Conservation (phyloP, 2,797 vertebrate genomes). For the Anabas testudineus region DNA sequence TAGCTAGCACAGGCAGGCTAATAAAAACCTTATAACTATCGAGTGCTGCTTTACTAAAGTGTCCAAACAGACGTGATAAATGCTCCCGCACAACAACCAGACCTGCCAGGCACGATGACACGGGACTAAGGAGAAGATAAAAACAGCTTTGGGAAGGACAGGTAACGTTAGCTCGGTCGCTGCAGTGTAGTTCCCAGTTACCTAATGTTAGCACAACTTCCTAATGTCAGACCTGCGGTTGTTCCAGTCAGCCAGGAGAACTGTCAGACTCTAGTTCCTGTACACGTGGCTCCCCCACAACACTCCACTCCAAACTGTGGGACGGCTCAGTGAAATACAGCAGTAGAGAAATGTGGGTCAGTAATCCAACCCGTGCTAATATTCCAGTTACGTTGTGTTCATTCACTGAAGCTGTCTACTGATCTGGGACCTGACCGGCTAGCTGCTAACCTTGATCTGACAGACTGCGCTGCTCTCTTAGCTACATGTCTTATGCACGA, state of each 20-base stretch:
- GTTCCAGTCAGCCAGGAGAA: conserved; percentile 10
- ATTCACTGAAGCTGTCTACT: not conserved
- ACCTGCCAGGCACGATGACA: not conserved
- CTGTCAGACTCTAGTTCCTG: conserved; percentile 69
- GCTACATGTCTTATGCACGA: accelerated
- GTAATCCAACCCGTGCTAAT: too few species aligned
- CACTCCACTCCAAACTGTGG: not conserved
- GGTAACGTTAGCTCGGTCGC: not conserved
- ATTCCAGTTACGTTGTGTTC: not conserved
- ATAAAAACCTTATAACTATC: not conserved
- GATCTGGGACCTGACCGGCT: not conserved
- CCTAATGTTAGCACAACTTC: conserved; percentile 37
- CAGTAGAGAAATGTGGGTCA: accelerated
- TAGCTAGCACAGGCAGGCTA: conserved; percentile 20
- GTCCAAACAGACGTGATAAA: not conserved
- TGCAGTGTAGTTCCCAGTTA: not conserved
- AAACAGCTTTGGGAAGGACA: not conserved
- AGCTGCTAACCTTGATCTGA: not conserved
- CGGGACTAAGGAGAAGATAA: not conserved
- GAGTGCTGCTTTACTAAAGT: accelerated
- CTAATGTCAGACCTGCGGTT: conserved; percentile 22
- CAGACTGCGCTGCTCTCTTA: not conserved
- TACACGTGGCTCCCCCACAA: conserved; percentile 74
- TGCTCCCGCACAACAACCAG: not conserved
- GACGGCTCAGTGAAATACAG: not conserved